phyloP scores from a whole-genome alignment of 1,140 invertebrate genomes.

The Neodiprion fabricii region DNA sequence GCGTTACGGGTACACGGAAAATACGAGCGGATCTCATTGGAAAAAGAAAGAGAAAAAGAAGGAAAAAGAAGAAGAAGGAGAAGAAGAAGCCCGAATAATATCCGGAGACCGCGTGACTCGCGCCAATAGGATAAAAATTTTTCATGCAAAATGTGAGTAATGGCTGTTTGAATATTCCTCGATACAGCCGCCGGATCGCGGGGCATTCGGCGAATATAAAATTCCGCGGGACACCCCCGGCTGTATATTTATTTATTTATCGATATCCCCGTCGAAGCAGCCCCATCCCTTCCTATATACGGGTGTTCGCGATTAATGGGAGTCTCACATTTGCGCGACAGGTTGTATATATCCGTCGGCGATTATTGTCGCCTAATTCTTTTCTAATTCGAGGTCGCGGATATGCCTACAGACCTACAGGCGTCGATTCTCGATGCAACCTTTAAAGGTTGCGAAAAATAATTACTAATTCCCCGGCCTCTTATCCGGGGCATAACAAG shows the following conservation, averaged over 20 bases:
- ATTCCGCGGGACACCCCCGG: too few relatives aligned
- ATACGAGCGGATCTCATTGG: not conserved
- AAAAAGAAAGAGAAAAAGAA: not conserved
- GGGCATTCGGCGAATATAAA: too few relatives aligned
- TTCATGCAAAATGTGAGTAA: too few relatives aligned
- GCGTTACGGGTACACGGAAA: not conserved
- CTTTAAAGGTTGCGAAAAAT: conserved; percentile 1
- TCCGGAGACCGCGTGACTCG: too few relatives aligned
- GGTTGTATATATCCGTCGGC: too few relatives aligned
- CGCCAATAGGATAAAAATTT: too few relatives aligned
- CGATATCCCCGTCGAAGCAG: not conserved
- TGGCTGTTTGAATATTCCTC: too few relatives aligned
- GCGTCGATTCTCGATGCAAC: not conserved
- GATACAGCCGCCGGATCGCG: too few relatives aligned
- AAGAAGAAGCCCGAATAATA: conserved; percentile 2
- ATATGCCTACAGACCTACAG: too few relatives aligned
- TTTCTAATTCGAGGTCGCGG: too few relatives aligned
- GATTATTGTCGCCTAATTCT: too few relatives aligned
- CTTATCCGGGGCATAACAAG: too few relatives aligned
- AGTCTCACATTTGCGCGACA: not conserved
- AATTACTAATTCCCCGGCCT: not conserved
- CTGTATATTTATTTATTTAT: not conserved
- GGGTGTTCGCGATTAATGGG: not conserved
- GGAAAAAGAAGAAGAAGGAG: conserved; percentile 11
- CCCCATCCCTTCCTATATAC: not conserved